Evolutionary conservation across 2,113 vertebrate genomes (phyloP), one percentile per base, ranked within the genome.

Genomic region (Takifugu bimaculatus): DNA sequence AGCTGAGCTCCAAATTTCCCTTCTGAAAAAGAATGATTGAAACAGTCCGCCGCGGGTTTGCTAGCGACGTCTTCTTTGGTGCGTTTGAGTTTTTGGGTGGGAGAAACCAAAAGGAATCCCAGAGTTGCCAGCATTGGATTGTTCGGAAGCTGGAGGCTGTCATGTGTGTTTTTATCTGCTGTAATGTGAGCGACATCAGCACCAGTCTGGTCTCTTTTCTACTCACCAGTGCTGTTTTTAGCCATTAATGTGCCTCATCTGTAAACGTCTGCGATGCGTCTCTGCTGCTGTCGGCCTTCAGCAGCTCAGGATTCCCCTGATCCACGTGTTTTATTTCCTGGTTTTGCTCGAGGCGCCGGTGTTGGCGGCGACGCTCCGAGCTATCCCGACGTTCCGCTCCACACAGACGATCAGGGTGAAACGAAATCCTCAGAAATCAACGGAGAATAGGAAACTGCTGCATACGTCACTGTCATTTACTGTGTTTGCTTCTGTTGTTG

Each of bases 401-500:
- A 11, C 26, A 51, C 54, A 63, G 3, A 50, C 32, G 13, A 32
- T 9, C 1, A 42, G 28, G 25, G 32, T 54, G 57, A 47, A 20
- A 52, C 45, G 20, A 35, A 29, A 49, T 55, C 14, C n/a, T 64
- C 42, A 43, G 13, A 45, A 45, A 13, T 13, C 43, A 26, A 43
- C 42, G 39, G 9, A 15, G 9, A 13, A 14, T 26, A 55, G 15
- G 26, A 43, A 65, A 32, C 4, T 49, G 43, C 50, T 58, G 60
- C 64, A 59, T 52, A 20, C 58, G 50, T 74, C 50, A 44, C 60
- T 61, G 62, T 75, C 39, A 20, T 49, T 50, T 52, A 47, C 4
- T 61, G 7, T 54, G 60, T 60, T 53, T 61, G 57, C 77, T 68
- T 59, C 75, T 76, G 72, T 54, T 27, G 60, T 54, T 49, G 10